A percentile compares a stretch with the other conserved stretches of the same genome.
These are phyloP conservation scores for Neodiprion lecontei DNA, from an alignment of 1,140 invertebrate genomes.

Conservation along the genomic window DNA sequence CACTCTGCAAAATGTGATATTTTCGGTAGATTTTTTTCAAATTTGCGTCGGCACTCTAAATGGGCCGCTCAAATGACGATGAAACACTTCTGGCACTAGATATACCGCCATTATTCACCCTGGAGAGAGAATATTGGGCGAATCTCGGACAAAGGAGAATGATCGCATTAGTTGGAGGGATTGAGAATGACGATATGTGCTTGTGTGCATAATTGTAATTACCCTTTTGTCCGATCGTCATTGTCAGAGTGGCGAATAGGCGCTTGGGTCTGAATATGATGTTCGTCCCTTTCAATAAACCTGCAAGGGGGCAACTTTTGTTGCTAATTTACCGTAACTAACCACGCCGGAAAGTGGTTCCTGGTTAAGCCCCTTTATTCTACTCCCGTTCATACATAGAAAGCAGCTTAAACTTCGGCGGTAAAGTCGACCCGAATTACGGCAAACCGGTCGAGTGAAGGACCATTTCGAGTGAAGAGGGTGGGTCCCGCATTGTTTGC, in stretches of 20 bases:
- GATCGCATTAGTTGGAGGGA: not conserved
- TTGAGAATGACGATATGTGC: not conserved
- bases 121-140: not conserved
- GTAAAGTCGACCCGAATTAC: constrained; percentile 4
- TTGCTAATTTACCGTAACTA: not conserved
- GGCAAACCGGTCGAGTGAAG: not conserved
- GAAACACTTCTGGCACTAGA: no score
- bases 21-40: not conserved
- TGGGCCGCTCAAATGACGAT: no score
- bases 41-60: not conserved
- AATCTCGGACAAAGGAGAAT: not conserved
- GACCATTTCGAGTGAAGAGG: not conserved
- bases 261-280: no score
- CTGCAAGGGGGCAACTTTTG: not conserved
- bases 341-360: constrained; percentile 1
- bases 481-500: not conserved
- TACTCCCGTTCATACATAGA: constrained; percentile 5
- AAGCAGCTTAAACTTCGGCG: not conserved
- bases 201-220: not conserved
- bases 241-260: no score
- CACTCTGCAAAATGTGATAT: not conserved
- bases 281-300: not conserved
- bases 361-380: not conserved
- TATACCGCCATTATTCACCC: no score
- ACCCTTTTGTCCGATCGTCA: not conserved